These are phyloP conservation scores for Watsonalla binaria DNA, from an alignment of 2,888 invertebrate species.

Conservation along the genomic window DNA sequence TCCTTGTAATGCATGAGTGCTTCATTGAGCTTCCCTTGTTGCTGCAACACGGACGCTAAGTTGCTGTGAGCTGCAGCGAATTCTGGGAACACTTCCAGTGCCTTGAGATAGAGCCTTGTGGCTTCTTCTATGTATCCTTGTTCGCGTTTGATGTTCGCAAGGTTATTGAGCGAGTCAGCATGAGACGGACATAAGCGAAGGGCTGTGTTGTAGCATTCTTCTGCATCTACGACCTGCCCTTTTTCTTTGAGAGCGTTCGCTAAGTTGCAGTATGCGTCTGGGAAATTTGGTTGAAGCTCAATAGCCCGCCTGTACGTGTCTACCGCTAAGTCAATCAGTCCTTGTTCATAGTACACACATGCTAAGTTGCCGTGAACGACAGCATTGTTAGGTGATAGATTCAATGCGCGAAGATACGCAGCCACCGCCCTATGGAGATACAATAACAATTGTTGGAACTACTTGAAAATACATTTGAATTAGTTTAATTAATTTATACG, in stretches of 20 bases:
- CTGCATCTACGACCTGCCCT: conserved; percentile 96
- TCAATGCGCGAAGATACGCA: conserved; percentile 97
- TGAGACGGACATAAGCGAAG: conserved; percentile 96
- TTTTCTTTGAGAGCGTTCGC: conserved; percentile 99
- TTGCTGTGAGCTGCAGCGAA: conserved; percentile 99
- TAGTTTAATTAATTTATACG: too few relatives aligned
- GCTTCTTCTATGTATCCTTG: conserved; percentile 99
- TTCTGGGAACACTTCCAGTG: conserved; percentile 97
- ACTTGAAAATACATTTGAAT: too few relatives aligned
- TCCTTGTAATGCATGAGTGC: conserved; percentile 99
- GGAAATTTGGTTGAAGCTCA: conserved; percentile 98
- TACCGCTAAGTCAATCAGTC: conserved; percentile 98
- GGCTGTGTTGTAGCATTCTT: conserved; percentile 99
- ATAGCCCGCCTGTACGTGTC: conserved; percentile 99
- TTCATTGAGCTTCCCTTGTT: conserved; percentile 97
- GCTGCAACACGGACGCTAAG: conserved; percentile 98
- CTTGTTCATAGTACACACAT: conserved; percentile 99
- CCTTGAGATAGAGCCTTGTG: conserved; percentile 95
- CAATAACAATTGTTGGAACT: not conserved
- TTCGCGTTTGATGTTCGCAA: conserved; percentile 99
- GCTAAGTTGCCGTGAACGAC: conserved; percentile 99
- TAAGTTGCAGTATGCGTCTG: conserved; percentile 99
- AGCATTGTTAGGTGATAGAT: conserved; percentile 98
- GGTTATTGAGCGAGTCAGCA: conserved; percentile 98
- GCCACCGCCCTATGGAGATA: conserved; percentile 91